Percentiles rank a stretch among this genome's conserved stretches.
phyloP scores from a whole-genome alignment of 2,113 vertebrate genomes.

The Gobio gobio region DNA sequence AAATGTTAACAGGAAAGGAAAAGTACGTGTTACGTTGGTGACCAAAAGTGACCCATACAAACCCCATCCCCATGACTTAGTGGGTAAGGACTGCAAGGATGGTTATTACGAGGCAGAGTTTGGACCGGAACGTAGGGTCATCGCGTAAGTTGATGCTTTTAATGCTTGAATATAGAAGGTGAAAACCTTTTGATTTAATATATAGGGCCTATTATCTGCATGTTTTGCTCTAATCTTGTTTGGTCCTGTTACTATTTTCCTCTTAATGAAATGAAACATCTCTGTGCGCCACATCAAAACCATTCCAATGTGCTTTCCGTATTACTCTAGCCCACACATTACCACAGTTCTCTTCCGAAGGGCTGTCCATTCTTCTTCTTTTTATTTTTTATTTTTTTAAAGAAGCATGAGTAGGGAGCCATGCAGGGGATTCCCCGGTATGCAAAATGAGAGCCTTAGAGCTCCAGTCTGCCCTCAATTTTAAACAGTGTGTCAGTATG shows the following conservation, averaged over 20 bases:
- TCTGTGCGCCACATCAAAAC: conserved; percentile 43
- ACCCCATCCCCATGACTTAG: conserved; percentile 95
- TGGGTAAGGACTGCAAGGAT: conserved; percentile 96
- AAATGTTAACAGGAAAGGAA: conserved; percentile 88
- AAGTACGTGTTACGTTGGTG: conserved; percentile 91
- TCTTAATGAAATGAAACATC: conserved; percentile 29
- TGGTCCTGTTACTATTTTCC: conserved; percentile 25
- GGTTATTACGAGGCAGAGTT: conserved; percentile 97
- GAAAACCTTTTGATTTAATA: background rate
- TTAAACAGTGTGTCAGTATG: conserved; percentile 27
- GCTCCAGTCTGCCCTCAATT: conserved; percentile 37
- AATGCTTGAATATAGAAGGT: background rate
- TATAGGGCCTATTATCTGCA: background rate
- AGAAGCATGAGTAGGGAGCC: conserved; percentile 61
- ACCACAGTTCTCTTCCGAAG: conserved; percentile 63
- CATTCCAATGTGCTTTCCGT: conserved; percentile 41
- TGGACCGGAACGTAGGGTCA: conserved; percentile 89
- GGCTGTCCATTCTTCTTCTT: conserved; percentile 77
- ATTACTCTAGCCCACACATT: conserved; percentile 29
- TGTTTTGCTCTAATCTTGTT: background rate
- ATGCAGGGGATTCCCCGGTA: conserved; percentile 83
- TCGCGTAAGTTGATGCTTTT: conserved; percentile 84
- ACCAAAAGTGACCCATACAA: conserved; percentile 94
- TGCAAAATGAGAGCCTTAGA: conserved; percentile 74
- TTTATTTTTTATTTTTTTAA: conserved; percentile 80